Evolutionary conservation across 2,888 invertebrate species (phyloP).

Genomic region (Synergus laeviventris): DNA sequence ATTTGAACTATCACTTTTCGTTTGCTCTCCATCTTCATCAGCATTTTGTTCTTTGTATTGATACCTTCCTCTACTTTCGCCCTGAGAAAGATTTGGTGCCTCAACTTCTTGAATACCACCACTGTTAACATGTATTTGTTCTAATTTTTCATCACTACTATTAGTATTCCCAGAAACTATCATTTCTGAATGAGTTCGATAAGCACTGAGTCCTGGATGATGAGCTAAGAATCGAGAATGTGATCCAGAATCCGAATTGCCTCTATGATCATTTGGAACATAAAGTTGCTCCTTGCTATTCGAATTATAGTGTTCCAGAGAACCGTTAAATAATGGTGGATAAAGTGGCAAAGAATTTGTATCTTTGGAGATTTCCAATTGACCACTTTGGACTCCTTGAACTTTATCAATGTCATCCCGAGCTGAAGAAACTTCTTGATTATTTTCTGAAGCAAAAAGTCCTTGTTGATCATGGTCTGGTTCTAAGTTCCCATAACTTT

Average conservation of each 20-base stretch:
- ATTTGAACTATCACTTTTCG: background rate
- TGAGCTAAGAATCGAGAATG: background rate
- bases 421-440: conserved; percentile 13
- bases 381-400: background rate
- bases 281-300: background rate
- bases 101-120: conserved; percentile 10
- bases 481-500: background rate
- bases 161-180: background rate
- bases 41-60: background rate
- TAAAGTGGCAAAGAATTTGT: conserved; percentile 9
- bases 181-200: background rate
- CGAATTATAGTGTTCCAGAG: background rate
- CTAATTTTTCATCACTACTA: background rate
- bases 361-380: conserved; percentile 5
- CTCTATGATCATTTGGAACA: background rate
- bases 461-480: background rate
- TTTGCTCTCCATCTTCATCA: background rate
- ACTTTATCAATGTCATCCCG: background rate
- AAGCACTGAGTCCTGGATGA: conserved; percentile 15
- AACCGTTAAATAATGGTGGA: conserved; percentile 14
- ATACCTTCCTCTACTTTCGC: background rate
- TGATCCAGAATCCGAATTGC: background rate
- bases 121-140: background rate
- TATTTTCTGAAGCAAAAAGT: conserved; percentile 11
- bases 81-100: conserved; percentile 18